Conservation (phyloP, 2,888 invertebrate species). For the Hipparchia sbordonii region DNA sequence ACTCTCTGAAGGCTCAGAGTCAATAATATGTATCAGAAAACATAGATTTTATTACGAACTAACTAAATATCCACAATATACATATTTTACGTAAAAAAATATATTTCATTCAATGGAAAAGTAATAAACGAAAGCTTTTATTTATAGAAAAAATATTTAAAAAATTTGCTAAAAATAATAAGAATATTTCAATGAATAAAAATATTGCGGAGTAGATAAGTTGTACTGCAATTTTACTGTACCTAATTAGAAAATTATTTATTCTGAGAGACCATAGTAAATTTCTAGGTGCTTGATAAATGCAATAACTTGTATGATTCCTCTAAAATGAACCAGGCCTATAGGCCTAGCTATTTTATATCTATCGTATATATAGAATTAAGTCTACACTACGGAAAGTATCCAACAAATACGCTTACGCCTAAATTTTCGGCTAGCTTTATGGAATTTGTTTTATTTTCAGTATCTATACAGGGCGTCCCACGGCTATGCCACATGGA, state of each 20-base stretch:
- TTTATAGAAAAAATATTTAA: neutral
- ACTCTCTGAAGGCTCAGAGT: conserved; percentile 42
- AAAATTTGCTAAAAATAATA: neutral
- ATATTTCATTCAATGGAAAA: conserved; percentile 10
- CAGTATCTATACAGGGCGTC: no score
- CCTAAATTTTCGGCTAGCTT: no score
- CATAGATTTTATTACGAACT: neutral
- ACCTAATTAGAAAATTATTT: neutral
- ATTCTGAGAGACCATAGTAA: neutral
- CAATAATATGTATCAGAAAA: neutral
- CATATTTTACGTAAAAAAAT: conserved; percentile 7
- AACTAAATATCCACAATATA: conserved; percentile 7
- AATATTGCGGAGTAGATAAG: neutral
- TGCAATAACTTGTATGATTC: neutral
- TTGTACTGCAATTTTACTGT: neutral
- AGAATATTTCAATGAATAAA: neutral
- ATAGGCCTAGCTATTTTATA: no score
- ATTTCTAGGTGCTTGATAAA: neutral
- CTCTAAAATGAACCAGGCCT: neutral
- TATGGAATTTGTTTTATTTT: no score
- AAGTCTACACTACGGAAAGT: no score
- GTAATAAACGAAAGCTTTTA: neutral
- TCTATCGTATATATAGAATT: no score
- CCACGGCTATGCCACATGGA: no score
- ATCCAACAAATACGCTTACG: no score